Evolutionary conservation across 2,113 vertebrate genomes (phyloP), one percentile per base, ranked within the genome.

Genomic region (Zootoca vivipara): DNA sequence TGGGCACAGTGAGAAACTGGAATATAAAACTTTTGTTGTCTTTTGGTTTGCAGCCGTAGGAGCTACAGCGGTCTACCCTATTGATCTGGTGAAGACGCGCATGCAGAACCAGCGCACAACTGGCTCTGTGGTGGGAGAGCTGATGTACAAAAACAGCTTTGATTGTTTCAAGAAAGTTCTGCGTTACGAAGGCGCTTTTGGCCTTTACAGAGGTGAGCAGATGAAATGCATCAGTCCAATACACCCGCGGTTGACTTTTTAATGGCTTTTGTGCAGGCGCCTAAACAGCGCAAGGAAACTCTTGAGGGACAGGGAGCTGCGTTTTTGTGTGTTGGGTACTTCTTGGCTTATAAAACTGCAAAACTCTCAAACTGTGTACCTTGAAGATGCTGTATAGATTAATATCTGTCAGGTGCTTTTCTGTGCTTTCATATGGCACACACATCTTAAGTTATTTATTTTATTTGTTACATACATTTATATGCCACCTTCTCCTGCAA

Each of bases 91-190:
- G 96, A 99, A 99, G 97, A 99, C 98, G 3, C 98, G 98, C 10
- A 99, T 99, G 98, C 98, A 99, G 94, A 99, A 99, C 96, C 98
- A 99, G 91, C 98, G 98, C 77, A 97, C 98, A 93, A 97, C 96
- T 0, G 97, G 98, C 81, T 98, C 98, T 85, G 98, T 99, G 0
- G 97, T 99, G 16, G 99, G 98, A 82, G 98, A 99, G 90, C 86
- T 99, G 95, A 98, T 99, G 98, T 99, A 99, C 92, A 99, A 99
- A 95, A 99, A 97, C 97, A 99, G 99, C 94, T 99, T 99, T 65
- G 98, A 99, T 96, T 99, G 99, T 89, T 98, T 98, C 77, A 99
- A 99, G 97, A 99, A 99, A 90, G 98, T 99, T 91, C 96, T 99
- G 78, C 97, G 98, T 87, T 99, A 98, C 52, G 98, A 99, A 94